phyloP scores from a whole-genome alignment of 1,140 invertebrate genomes.

The Drosophila orosa region DNA sequence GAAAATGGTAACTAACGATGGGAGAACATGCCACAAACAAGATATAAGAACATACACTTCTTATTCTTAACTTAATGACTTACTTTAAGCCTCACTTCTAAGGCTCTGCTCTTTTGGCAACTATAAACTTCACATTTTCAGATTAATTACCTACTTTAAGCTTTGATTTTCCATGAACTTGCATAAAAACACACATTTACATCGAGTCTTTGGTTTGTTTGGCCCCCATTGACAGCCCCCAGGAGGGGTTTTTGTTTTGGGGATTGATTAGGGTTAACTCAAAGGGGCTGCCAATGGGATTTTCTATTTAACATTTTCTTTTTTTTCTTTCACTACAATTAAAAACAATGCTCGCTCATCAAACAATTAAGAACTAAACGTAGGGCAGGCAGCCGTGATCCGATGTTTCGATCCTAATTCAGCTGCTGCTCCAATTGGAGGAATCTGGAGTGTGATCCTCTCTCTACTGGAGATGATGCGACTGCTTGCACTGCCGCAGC shows the following conservation, averaged over 20 bases:
- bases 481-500: slow-evolving; percentile 93
- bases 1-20: no score
- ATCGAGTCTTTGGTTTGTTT: slow-evolving; percentile 23
- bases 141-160: background rate
- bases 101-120: no score
- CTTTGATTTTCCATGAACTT: background rate
- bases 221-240: slow-evolving; percentile 23
- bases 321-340: slow-evolving; percentile 59
- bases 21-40: background rate
- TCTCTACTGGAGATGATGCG: slow-evolving; percentile 74
- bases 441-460: background rate
- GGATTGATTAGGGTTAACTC: background rate
- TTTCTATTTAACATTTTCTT: slow-evolving; percentile 66
- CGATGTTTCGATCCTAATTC: background rate
- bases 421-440: background rate
- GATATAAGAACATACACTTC: background rate
- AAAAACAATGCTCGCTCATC: slow-evolving; percentile 59
- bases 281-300: slow-evolving; percentile 16
- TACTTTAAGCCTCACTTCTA: no score
- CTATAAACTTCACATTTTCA: background rate
- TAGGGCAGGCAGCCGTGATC: background rate
- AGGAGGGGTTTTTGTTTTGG: background rate
- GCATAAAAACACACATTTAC: background rate
- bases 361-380: slow-evolving; percentile 73
- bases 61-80: background rate